Conservation (phyloP, 2,888 invertebrate species). For the Drosophila cyrtoloma region DNA sequence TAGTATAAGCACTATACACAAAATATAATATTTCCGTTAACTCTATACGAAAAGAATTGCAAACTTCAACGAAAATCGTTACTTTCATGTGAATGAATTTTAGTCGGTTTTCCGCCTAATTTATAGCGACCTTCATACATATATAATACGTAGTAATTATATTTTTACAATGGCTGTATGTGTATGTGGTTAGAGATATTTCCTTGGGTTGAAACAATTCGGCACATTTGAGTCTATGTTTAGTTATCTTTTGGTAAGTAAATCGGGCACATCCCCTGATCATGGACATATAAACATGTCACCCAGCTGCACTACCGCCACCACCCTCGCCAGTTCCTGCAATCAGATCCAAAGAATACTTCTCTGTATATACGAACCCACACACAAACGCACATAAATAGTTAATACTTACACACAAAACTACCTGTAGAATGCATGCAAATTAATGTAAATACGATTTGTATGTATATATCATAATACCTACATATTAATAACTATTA, state of each 20-base stretch:
- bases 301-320: constrained; percentile 36
- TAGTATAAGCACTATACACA: background rate
- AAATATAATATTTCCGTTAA: background rate
- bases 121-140: constrained; percentile 2
- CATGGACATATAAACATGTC: constrained; percentile 34
- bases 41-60: background rate
- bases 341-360: constrained; percentile 33
- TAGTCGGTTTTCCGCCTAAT: background rate
- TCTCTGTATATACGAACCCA: constrained; percentile 13
- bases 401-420: constrained; percentile 14
- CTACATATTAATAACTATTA: background rate
- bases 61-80: background rate
- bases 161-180: constrained; percentile 22
- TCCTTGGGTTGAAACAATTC: constrained; percentile 7
- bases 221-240: constrained; percentile 13
- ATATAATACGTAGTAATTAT: constrained; percentile 5
- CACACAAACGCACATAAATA: constrained; percentile 12
- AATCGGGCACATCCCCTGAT: constrained; percentile 37
- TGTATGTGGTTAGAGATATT: constrained; percentile 22
- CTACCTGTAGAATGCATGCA: constrained; percentile 31
- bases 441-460: background rate
- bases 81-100: background rate
- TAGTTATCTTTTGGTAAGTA: constrained; percentile 43
- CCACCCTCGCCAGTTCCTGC: constrained; percentile 20
- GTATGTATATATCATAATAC: background rate